Evolutionary conservation across 2,888 invertebrate species (phyloP).

Genomic region (Minunthozetes semirufus): DNA sequence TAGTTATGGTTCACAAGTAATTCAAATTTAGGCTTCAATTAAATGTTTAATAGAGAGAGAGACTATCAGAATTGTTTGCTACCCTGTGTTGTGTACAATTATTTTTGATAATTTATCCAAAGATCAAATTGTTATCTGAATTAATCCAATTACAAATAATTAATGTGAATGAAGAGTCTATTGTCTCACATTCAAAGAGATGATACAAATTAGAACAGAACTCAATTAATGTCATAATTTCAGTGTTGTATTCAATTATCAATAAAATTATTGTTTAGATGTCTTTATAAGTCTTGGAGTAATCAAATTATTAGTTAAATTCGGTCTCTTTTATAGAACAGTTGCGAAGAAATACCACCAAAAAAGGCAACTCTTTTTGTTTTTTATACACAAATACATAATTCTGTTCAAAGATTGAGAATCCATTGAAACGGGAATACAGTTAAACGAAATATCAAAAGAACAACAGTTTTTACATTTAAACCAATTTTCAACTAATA

Average conservation of each 20-base stretch:
- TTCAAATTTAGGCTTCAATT: not conserved
- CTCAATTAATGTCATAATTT: not conserved
- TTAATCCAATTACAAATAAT: not conserved
- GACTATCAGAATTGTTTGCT: not conserved
- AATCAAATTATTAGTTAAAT: conserved; percentile 7
- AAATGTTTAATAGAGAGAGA: not conserved
- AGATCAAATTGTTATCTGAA: not conserved
- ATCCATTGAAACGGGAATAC: not conserved
- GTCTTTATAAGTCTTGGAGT: not conserved
- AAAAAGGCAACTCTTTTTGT: conserved; percentile 2
- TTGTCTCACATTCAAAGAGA: conserved; percentile 6
- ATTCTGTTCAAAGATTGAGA: not conserved
- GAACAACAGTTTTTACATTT: not conserved
- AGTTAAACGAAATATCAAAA: not conserved
- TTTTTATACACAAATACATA: not conserved
- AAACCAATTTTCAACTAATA: not conserved
- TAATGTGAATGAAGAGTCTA: not conserved
- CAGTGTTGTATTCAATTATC: not conserved
- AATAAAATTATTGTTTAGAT: not conserved
- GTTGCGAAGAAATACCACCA: not conserved
- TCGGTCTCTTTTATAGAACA: not conserved
- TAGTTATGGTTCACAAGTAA: not conserved
- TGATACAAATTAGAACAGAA: not conserved
- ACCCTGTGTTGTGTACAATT: conserved; percentile 26
- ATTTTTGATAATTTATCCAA: not conserved